phyloP scores from a whole-genome alignment of 2,797 vertebrate genomes.

The Dendrocincla tyrannina region DNA sequence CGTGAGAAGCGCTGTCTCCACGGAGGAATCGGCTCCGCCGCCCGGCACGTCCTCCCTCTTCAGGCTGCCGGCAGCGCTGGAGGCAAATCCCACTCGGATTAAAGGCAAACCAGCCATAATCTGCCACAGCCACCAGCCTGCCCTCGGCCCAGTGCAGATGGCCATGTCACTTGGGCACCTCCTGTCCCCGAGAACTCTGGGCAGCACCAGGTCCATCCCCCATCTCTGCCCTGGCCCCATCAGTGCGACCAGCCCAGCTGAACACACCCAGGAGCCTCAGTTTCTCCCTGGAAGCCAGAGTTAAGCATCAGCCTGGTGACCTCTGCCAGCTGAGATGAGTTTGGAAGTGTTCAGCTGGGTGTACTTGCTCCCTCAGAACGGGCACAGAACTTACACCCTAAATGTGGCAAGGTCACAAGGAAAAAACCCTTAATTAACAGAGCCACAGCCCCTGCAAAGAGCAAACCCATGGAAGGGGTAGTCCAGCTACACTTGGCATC shows the following conservation, averaged over 20 bases:
- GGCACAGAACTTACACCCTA: background rate
- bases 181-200: rapidly evolving
- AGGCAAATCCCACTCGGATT: conserved; percentile 42
- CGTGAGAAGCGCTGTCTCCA: rapidly evolving
- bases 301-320: background rate
- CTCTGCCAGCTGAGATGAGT: background rate
- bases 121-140: background rate
- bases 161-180: background rate
- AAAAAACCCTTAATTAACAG: background rate
- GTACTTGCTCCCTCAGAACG: background rate
- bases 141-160: background rate
- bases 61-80: rapidly evolving
- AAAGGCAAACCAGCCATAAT: conserved; percentile 35
- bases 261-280: background rate
- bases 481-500: background rate
- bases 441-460: background rate
- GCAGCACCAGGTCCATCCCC: rapidly evolving
- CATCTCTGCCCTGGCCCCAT: background rate
- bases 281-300: rapidly evolving
- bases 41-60: background rate
- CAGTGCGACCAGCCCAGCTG: rapidly evolving
- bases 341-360: background rate
- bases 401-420: rapidly evolving
- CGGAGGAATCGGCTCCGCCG: rapidly evolving
- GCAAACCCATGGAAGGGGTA: background rate